phyloP scores from a whole-genome alignment of 1,140 invertebrate genomes.

The Rhizoglyphus robini region DNA sequence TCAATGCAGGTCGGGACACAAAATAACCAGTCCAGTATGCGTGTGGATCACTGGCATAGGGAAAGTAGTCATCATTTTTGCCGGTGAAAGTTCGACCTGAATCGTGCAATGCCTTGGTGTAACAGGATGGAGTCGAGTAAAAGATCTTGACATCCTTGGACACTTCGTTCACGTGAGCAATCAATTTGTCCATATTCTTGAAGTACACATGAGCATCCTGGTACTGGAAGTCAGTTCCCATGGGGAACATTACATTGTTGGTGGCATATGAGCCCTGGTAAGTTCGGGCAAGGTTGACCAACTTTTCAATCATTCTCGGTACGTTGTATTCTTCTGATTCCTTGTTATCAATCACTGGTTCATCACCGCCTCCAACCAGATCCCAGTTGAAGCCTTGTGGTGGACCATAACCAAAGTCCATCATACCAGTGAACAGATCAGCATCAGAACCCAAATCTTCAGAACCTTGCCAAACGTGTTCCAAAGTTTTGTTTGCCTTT shows the following conservation, averaged over 20 bases:
- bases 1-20: constrained; percentile 52
- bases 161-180: constrained; percentile 44
- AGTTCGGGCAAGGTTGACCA: not conserved
- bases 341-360: constrained; percentile 19
- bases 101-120: constrained; percentile 46
- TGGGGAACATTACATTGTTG: constrained; percentile 21
- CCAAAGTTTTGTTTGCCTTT: constrained; percentile 10
- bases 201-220: constrained; percentile 57
- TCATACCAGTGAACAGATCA: constrained; percentile 20
- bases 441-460: constrained; percentile 16
- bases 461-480: constrained; percentile 22
- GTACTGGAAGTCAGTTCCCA: constrained; percentile 24
- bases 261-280: constrained; percentile 1
- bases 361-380: not conserved
- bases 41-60: constrained; percentile 40
- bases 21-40: constrained; percentile 80
- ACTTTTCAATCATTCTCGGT: not conserved
- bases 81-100: constrained; percentile 40
- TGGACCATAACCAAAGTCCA: constrained; percentile 6
- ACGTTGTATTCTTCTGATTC: constrained; percentile 21
- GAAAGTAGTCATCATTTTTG: constrained; percentile 68
- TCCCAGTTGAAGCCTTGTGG: constrained; percentile 1
- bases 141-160: constrained; percentile 47
- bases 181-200: constrained; percentile 69
- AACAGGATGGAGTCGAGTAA: constrained; percentile 62